Conservation (phyloP, 92 coral and sea anemone genomes). For the Nematostella vectensis region DNA sequence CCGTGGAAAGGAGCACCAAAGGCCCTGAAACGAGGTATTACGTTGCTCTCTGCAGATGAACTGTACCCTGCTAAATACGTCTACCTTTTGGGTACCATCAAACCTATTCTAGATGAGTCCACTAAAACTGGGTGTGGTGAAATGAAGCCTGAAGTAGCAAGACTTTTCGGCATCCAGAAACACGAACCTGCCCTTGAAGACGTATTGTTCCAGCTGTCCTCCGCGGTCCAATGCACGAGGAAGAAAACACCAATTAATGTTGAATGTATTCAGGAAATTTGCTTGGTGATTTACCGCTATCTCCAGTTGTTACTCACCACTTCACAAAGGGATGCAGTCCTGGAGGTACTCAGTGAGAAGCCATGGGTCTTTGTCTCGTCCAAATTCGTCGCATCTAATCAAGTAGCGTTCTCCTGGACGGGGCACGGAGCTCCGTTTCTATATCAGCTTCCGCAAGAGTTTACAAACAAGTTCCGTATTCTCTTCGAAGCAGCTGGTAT, state of each 20-base stretch:
- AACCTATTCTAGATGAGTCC: slow-evolving; percentile 78
- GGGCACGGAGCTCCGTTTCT: slow-evolving; percentile 82
- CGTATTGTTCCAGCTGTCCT: slow-evolving; percentile 67
- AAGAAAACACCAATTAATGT: slow-evolving; percentile 26
- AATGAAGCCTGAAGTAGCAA: slow-evolving; percentile 48
- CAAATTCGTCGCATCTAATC: slow-evolving; percentile 63
- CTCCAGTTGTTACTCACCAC: slow-evolving; percentile 57
- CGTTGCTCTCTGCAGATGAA: slow-evolving; percentile 48
- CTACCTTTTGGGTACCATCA: slow-evolving; percentile 63
- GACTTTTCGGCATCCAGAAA: slow-evolving; percentile 47
- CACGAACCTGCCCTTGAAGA: slow-evolving; percentile 43
- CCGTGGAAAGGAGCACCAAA: slow-evolving; percentile 75
- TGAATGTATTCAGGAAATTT: slow-evolving; percentile 52
- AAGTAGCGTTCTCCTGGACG: slow-evolving; percentile 79
- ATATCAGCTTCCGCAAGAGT: slow-evolving; percentile 76
- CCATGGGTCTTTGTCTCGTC: slow-evolving; percentile 77
- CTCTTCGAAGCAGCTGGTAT: slow-evolving; percentile 73
- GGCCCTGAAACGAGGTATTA: slow-evolving; percentile 16
- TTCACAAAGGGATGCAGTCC: slow-evolving; percentile 43
- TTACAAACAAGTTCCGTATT: slow-evolving; percentile 41
- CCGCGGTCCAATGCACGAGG: slow-evolving; percentile 50
- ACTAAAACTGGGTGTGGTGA: slow-evolving; percentile 77
- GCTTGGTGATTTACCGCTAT: slow-evolving; percentile 59
- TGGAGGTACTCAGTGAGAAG: slow-evolving; percentile 48
- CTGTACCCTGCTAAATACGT: slow-evolving; percentile 42